Conservation (phyloP, 1,140 invertebrate species). For the Homarus americanus region DNA sequence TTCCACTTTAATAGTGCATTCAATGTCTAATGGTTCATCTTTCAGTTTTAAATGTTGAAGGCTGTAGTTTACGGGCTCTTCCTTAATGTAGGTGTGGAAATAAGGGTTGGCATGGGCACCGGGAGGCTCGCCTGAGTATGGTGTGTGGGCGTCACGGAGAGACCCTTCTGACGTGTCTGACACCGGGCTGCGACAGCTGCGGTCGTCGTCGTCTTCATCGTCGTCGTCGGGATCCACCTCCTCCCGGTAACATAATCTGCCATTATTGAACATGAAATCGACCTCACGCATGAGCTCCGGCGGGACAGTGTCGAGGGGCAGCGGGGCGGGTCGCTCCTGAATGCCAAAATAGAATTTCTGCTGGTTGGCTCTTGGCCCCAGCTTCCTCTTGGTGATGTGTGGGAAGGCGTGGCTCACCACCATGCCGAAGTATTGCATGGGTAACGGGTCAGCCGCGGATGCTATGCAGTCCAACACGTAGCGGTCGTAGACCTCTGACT, state of each 20-base stretch:
- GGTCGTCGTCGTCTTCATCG: conserved; percentile 71
- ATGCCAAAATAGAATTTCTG: conserved; percentile 74
- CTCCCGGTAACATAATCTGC: conserved; percentile 49
- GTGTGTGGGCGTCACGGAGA: conserved; percentile 43
- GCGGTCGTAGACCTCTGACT: conserved; percentile 64
- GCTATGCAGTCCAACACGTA: conserved; percentile 65
- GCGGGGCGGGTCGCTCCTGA: conserved; percentile 53
- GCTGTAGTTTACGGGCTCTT: conserved; percentile 74
- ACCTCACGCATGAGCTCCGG: conserved; percentile 35
- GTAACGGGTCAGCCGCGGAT: conserved; percentile 58
- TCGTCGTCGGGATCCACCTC: conserved; percentile 62
- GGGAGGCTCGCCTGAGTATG: conserved; percentile 10
- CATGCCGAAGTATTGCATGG: conserved; percentile 67
- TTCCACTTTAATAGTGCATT: conserved; percentile 66
- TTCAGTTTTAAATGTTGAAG: conserved; percentile 65
- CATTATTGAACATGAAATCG: conserved; percentile 62
- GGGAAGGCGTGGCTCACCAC: conserved; percentile 68
- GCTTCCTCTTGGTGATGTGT: conserved; percentile 42
- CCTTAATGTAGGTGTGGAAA: conserved; percentile 45
- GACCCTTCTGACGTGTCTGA: conserved; percentile 72
- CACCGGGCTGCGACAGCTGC: conserved; percentile 68
- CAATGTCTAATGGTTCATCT: conserved; percentile 69
- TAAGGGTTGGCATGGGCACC: conserved; percentile 43
- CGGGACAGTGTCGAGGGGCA: conserved; percentile 58
- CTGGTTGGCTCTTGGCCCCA: conserved; percentile 64